A percentile compares a stretch with the other conserved stretches of the same genome.
Evolutionary conservation across 2,113 vertebrate genomes (phyloP).

Genomic region (Camelus bactrianus): DNA sequence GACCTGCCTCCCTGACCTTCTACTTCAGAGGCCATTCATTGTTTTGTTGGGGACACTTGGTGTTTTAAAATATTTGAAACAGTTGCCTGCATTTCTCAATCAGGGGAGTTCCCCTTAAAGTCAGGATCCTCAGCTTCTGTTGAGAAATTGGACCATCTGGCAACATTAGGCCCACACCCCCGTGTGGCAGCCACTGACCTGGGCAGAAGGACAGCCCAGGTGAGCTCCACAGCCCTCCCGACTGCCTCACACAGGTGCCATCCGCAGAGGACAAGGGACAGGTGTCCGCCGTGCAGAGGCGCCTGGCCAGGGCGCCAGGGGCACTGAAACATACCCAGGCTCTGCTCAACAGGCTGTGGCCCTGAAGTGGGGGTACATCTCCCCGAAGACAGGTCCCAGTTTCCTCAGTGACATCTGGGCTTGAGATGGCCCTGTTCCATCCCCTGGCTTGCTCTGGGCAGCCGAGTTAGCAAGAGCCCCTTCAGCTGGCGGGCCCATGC

Average conservation of each 20-base stretch:
- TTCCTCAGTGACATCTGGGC: neutral
- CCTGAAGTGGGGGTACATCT: accelerated
- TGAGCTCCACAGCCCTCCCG: neutral
- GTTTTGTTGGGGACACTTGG: neutral
- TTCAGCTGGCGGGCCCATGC: neutral
- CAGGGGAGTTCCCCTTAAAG: neutral
- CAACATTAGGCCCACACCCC: accelerated
- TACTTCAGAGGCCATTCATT: neutral
- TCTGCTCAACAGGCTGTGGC: neutral
- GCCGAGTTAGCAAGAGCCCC: neutral
- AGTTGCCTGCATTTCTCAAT: neutral
- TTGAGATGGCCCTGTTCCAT: neutral
- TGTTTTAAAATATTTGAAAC: neutral
- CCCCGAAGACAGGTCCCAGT: neutral
- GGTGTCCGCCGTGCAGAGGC: accelerated
- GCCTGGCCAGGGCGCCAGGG: accelerated
- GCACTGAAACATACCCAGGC: neutral
- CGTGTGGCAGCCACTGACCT: accelerated
- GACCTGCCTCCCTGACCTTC: neutral
- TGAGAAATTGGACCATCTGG: neutral
- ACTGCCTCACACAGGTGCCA: neutral
- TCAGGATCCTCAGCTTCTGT: neutral
- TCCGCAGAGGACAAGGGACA: neutral
- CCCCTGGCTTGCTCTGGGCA: neutral
- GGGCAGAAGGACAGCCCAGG: neutral